These are phyloP conservation scores for Agonopterix alstromeriana DNA, from an alignment of 2,888 invertebrate genomes.

Conservation along the genomic window DNA sequence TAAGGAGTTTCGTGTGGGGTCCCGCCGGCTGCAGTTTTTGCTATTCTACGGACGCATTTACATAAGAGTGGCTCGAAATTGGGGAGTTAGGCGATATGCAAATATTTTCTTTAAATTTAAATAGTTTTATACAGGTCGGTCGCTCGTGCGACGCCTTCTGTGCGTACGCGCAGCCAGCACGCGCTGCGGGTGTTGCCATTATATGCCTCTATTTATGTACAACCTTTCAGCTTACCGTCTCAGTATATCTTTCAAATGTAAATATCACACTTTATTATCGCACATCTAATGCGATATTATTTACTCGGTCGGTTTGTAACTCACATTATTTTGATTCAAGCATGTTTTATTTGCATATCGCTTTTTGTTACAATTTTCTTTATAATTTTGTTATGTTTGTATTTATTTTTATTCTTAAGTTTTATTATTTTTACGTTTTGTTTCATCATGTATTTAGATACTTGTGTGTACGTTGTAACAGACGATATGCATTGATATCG, in stretches of 20 bases:
- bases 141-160: constrained; percentile 31
- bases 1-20: constrained; percentile 57
- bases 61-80: constrained; percentile 61
- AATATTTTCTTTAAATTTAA: constrained; percentile 67
- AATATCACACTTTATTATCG: constrained; percentile 40
- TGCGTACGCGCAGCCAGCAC: constrained; percentile 23
- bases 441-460: constrained; percentile 43
- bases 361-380: constrained; percentile 47
- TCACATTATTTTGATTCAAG: constrained; percentile 25
- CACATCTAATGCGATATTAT: constrained; percentile 34
- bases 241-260: constrained; percentile 64
- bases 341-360: constrained; percentile 68
- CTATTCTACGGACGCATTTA: constrained; percentile 59
- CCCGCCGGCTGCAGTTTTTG: constrained; percentile 61
- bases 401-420: constrained; percentile 72
- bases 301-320: constrained; percentile 29
- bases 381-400: constrained; percentile 70
- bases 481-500: constrained; percentile 44
- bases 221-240: constrained; percentile 49
- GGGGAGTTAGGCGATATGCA: constrained; percentile 74
- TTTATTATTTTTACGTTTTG: constrained; percentile 56
- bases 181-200: constrained; percentile 58
- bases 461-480: constrained; percentile 34
- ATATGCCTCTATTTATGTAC: constrained; percentile 42
- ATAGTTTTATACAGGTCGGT: constrained; percentile 40